phyloP scores from a whole-genome alignment of 2,113 vertebrate species.

The Plecotus auritus region DNA sequence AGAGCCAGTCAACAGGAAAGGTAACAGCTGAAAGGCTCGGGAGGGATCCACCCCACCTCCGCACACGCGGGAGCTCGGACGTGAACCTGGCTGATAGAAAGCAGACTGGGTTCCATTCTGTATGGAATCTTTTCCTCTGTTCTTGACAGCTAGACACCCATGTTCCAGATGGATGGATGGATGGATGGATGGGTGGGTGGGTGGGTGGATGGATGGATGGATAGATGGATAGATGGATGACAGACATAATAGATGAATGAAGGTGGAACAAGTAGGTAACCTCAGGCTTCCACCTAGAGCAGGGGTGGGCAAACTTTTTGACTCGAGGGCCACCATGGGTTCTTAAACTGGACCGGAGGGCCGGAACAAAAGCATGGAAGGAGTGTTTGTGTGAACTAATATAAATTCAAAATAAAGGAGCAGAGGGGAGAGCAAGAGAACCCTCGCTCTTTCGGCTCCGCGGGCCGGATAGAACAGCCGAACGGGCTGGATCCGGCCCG shows the following conservation, averaged over 20 bases:
- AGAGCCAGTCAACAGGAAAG: not conserved
- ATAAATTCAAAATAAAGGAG: too few relatives aligned
- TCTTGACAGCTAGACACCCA: not conserved
- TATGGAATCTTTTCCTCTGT: not conserved
- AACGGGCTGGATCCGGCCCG: too few relatives aligned
- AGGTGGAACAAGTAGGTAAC: not conserved
- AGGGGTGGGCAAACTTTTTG: too few relatives aligned
- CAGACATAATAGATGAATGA: not conserved
- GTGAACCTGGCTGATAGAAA: accelerated
- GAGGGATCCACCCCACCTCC: accelerated
- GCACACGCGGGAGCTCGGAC: accelerated
- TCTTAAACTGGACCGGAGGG: too few relatives aligned
- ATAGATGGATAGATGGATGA: not conserved
- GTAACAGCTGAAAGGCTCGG: accelerated
- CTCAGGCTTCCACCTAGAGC: not conserved
- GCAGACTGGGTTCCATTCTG: not conserved
- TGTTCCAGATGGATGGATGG: not conserved
- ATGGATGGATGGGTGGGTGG: not conserved
- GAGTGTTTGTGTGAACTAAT: too few relatives aligned
- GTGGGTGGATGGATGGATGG: not conserved
- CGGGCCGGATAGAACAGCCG: too few relatives aligned
- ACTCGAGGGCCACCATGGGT: too few relatives aligned
- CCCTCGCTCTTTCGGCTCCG: too few relatives aligned
- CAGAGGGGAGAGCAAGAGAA: too few relatives aligned
- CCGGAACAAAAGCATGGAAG: too few relatives aligned